phyloP scores from a whole-genome alignment of 2,888 invertebrate species.

The Conops quadrifasciatus region DNA sequence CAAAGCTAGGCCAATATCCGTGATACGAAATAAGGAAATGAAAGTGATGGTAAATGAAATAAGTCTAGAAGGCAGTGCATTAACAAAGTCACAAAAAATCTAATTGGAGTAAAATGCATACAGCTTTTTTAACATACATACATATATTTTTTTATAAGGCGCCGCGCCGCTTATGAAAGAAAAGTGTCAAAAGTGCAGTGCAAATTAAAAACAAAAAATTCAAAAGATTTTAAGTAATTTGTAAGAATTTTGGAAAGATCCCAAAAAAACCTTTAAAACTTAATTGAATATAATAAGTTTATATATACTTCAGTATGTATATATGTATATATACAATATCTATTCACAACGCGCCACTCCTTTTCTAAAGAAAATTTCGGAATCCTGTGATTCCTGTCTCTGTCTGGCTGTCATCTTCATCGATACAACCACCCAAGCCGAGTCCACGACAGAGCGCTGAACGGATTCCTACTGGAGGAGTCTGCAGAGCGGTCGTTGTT shows the following conservation, averaged over 20 bases:
- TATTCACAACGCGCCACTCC: conserved; percentile 44
- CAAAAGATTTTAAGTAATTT: not conserved
- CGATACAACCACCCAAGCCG: too few relatives aligned
- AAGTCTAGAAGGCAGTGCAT: not conserved
- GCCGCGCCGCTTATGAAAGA: not conserved
- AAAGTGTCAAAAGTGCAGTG: not conserved
- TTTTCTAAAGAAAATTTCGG: conserved; percentile 43
- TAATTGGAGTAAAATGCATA: too few relatives aligned
- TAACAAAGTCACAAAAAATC: not conserved
- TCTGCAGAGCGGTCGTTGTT: conserved; percentile 4
- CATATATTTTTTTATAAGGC: too few relatives aligned
- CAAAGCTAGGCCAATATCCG: not conserved
- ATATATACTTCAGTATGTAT: too few relatives aligned
- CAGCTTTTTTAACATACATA: too few relatives aligned
- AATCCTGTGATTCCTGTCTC: conserved; percentile 3
- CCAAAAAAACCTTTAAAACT: too few relatives aligned
- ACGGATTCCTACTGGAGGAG: conserved; percentile 27
- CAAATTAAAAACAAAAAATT: not conserved
- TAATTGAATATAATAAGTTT: too few relatives aligned
- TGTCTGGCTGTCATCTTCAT: conserved; percentile 15
- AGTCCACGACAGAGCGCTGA: not conserved
- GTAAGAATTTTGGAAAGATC: not conserved
- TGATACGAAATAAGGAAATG: not conserved
- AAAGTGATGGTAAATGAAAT: not conserved
- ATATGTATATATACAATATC: too few relatives aligned